Evolutionary conservation across 1,140 invertebrate genomes (phyloP).

Genomic region (Calephelis nemesis): DNA sequence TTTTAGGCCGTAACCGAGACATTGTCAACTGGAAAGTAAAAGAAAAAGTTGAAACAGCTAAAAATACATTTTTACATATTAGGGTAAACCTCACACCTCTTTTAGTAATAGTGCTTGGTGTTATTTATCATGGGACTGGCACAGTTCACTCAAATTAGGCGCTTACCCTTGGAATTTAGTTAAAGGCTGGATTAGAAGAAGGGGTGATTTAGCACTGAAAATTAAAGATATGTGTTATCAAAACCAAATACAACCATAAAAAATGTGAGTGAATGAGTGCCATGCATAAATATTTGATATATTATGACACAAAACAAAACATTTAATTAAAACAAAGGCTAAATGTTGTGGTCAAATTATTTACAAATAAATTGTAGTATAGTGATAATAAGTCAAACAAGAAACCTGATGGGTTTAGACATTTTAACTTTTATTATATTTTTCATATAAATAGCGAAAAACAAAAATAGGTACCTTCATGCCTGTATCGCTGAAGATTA

Average conservation of each 20-base stretch:
- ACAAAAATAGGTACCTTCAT: too few relatives aligned
- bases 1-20: constrained; percentile 65
- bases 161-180: constrained; percentile 57
- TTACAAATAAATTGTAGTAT: too few relatives aligned
- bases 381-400: too few relatives aligned
- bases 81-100: constrained; percentile 22
- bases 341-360: too few relatives aligned
- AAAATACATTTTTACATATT: not conserved
- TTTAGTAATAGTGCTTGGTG: constrained; percentile 33
- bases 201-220: constrained; percentile 65
- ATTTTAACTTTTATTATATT: too few relatives aligned
- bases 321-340: not conserved
- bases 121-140: constrained; percentile 42
- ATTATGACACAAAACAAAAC: not conserved
- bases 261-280: constrained; percentile 14
- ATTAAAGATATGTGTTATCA: constrained; percentile 56
- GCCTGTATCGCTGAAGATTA: too few relatives aligned
- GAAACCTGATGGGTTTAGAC: too few relatives aligned
- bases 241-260: constrained; percentile 37
- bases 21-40: constrained; percentile 57
- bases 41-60: not conserved
- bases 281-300: constrained; percentile 9
- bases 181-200: constrained; percentile 58
- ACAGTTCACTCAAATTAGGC: constrained; percentile 52
- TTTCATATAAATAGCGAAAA: too few relatives aligned